These are phyloP conservation scores for Diorhabda carinulata DNA, from an alignment of 1,140 invertebrate genomes.

Conservation along the genomic window DNA sequence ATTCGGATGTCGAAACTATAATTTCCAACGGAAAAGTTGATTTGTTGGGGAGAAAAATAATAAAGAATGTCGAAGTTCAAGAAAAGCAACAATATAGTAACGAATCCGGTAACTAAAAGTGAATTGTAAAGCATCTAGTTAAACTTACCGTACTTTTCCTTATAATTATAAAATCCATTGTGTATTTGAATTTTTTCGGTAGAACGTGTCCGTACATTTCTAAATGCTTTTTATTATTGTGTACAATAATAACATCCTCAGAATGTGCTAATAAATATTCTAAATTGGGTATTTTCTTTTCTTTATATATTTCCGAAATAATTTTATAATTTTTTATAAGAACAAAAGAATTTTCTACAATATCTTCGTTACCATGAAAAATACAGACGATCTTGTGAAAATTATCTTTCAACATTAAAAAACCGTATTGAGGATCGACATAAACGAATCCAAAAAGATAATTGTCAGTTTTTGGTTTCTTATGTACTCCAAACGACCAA, in stretches of 20 bases:
- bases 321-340: conserved; percentile 7
- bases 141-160: conserved; percentile 15
- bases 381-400: conserved; percentile 8
- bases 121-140: too few species aligned
- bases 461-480: background rate
- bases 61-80: too few species aligned
- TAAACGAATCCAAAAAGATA: conserved; percentile 1
- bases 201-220: too few species aligned
- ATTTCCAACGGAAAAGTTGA: background rate
- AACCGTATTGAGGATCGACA: conserved; percentile 6
- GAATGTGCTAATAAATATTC: conserved; percentile 6
- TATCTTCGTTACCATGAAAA: background rate
- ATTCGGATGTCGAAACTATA: background rate
- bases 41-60: background rate
- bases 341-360: background rate
- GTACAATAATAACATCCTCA: background rate
- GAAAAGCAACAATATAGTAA: too few species aligned
- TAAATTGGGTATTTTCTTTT: conserved; percentile 8
- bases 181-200: background rate
- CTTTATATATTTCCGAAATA: conserved; percentile 11
- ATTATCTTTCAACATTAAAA: conserved; percentile 12
- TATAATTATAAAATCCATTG: background rate
- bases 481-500: conserved; percentile 12
- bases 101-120: too few species aligned
- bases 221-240: background rate